Percentiles rank a stretch among this genome's conserved stretches.
These are phyloP conservation scores for Tricholaema leucomelas DNA, from an alignment of 2,113 vertebrate genomes.

Conservation along the genomic window DNA sequence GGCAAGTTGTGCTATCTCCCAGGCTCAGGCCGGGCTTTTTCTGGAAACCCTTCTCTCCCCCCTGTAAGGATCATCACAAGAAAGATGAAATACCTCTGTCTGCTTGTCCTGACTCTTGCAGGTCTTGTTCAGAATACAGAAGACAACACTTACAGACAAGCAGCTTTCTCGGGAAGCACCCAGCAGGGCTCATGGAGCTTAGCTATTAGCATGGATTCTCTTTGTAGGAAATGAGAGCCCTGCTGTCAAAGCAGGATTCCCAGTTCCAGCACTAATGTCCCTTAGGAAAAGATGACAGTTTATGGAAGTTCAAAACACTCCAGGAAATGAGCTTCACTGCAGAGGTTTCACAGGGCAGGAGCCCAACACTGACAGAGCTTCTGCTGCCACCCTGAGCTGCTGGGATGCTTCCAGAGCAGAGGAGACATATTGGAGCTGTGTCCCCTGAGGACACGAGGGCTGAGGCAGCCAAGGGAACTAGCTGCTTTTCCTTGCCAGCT, in stretches of 20 bases:
- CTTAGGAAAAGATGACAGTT: not conserved
- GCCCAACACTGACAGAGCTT: slow-evolving; percentile 1
- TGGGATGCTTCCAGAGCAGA: not conserved
- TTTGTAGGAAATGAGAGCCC: not conserved
- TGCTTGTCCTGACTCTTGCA: not conserved
- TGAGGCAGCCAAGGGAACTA: not conserved
- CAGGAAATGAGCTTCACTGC: slow-evolving; percentile 19
- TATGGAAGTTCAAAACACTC: slow-evolving; percentile 1
- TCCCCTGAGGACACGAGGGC: not conserved
- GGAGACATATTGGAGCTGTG: not conserved
- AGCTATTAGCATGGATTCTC: not conserved
- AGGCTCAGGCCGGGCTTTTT: not conserved
- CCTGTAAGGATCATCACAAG: not conserved
- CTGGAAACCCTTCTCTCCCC: not conserved
- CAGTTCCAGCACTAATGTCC: not conserved
- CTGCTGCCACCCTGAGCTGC: slow-evolving; percentile 4
- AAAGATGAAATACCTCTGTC: not conserved
- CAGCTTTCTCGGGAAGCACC: not conserved
- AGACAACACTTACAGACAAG: not conserved
- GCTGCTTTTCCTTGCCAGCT: not conserved
- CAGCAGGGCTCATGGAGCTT: not conserved
- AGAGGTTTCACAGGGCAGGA: slow-evolving; percentile 18
- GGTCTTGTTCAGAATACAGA: not conserved
- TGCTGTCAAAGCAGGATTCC: not conserved
- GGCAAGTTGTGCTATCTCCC: not conserved